phyloP scores from a whole-genome alignment of 2,113 vertebrate genomes.

The Stomatorhinus ivindoensis region DNA sequence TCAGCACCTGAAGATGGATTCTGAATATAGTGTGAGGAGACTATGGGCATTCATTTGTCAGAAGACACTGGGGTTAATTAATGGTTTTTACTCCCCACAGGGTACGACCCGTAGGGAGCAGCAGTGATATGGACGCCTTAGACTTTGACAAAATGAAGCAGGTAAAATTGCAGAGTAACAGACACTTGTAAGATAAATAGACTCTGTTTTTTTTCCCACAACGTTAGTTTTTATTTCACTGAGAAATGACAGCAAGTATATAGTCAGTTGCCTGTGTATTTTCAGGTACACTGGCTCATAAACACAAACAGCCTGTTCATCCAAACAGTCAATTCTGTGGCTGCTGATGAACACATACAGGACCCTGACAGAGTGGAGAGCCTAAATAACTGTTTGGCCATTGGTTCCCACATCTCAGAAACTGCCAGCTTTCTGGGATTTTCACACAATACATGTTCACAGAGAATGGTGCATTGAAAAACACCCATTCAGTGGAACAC shows the following conservation, averaged over 20 bases:
- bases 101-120: slow-evolving; percentile 85
- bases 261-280: neutral
- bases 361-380: no score
- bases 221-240: neutral
- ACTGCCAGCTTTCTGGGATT: no score
- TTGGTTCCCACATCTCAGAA: no score
- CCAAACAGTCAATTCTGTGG: no score
- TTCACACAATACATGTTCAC: no score
- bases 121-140: slow-evolving; percentile 80
- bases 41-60: neutral
- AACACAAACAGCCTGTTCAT: no score
- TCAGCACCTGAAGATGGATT: neutral
- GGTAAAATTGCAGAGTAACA: slow-evolving; percentile 48
- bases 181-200: neutral
- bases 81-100: slow-evolving; percentile 48
- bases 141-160: slow-evolving; percentile 98
- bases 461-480: no score
- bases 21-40: neutral
- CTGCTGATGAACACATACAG: no score
- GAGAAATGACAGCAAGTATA: neutral
- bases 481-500: no score
- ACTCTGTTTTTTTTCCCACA: neutral
- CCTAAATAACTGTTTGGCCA: no score
- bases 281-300: no score
- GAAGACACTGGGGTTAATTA: neutral